phyloP scores from a whole-genome alignment of 2,888 invertebrate genomes.

The Oscheius sp. region DNA sequence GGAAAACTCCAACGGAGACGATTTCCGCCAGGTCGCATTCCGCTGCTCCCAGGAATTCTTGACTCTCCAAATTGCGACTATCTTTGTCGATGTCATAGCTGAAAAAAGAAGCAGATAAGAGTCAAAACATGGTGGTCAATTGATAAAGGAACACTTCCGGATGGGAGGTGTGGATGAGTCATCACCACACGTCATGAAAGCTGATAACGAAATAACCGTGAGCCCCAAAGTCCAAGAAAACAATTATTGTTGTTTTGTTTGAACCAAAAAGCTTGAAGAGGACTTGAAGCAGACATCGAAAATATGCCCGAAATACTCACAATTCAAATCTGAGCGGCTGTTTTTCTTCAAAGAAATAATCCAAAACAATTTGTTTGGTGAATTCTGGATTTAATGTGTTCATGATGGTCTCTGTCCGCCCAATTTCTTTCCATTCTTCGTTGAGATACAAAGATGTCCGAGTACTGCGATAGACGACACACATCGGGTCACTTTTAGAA shows the following conservation, averaged over 20 bases:
- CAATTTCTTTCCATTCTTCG: conserved; percentile 58
- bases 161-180: too few relatives aligned
- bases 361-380: conserved; percentile 58
- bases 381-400: conserved; percentile 70
- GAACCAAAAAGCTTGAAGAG: too few relatives aligned
- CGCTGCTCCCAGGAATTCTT: conserved; percentile 77
- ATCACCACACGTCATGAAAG: too few relatives aligned
- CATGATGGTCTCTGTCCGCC: conserved; percentile 67
- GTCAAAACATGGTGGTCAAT: too few relatives aligned
- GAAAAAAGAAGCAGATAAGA: conserved; percentile 27
- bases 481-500: conserved; percentile 70
- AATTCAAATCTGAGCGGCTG: conserved; percentile 68
- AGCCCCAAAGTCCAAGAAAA: too few relatives aligned
- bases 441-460: not conserved
- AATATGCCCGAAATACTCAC: conserved; percentile 41
- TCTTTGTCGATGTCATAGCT: conserved; percentile 69
- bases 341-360: conserved; percentile 70
- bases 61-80: conserved; percentile 49
- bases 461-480: conserved; percentile 54
- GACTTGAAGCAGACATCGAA: too few relatives aligned
- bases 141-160: too few relatives aligned
- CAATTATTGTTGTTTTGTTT: too few relatives aligned
- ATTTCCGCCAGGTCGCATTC: conserved; percentile 78
- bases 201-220: too few relatives aligned
- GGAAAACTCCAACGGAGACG: conserved; percentile 70